Base-by-base conservation (phyloP, 2,797 vertebrate genomes). In the Helostoma temminkii region DNA sequence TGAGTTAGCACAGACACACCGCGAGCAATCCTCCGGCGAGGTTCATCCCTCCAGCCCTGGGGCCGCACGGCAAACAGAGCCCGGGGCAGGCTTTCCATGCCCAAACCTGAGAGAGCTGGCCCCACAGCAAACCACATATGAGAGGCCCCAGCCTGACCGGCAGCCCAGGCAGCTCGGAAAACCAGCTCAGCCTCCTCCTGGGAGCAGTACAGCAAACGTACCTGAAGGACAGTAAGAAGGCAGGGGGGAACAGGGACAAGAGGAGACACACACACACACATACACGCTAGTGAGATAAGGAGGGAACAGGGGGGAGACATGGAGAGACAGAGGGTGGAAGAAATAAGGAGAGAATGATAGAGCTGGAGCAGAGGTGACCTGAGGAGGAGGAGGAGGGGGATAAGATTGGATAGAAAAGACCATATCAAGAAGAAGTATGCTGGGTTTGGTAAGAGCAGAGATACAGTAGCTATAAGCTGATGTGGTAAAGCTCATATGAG, bases 51-150 rank as follows among this genome's bases (percentile, higher is more conserved):
- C 97, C 97, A 98, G 60, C 96, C 97, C 89, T 95, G 95, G 0
- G 97, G 96, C 70, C 96, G 90, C 58, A 98, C 97, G 0, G 96
- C 96, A n/a, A 98, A 98, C 48, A 98, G 86, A 16, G 96, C 95
- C 12, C 93, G 93, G 0, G 97, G 97, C 60, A 96, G 92, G 8
- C 87, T 94, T 60, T 95, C 94, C 25, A 91, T 94, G 68, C 94
- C 93, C 53, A 96, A 89, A 63, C 94, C 94, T 0, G 95, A 95
- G 79, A 98, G 91, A 53, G 95, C 95, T 6, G 97, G 94, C 2
- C 97, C 97, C 61, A 97, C 96, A 24, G 96, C 94, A 42, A 98
- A 98, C 97, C 97, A 98, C 83, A 98, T 93, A 82, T 98, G 96
- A 3, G 96, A 97, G 4, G 96, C 93, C 0, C 97, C 96, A 0